These are phyloP conservation scores for Calliopsis andreniformis DNA, from an alignment of 1,140 invertebrate genomes.

Conservation along the genomic window DNA sequence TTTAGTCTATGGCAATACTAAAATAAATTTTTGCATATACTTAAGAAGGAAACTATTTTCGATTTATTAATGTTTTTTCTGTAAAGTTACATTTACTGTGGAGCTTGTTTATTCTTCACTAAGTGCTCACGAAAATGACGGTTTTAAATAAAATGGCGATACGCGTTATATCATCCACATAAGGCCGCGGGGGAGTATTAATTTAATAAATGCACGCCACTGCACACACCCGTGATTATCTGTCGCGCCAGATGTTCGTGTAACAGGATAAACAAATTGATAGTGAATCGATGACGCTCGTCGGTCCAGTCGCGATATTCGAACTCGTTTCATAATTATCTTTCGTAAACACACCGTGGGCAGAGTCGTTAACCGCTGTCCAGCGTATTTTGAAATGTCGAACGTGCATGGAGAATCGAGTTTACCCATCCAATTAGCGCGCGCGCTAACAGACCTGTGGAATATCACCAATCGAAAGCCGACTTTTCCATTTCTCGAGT, in stretches of 20 bases:
- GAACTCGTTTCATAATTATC: not conserved
- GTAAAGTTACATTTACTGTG: too few relatives aligned
- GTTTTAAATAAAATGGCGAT: not conserved
- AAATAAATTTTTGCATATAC: too few relatives aligned
- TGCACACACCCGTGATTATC: not conserved
- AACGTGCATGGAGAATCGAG: not conserved
- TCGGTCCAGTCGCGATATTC: not conserved
- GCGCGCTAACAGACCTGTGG: not conserved
- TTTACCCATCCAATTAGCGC: not conserved
- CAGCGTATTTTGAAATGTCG: not conserved
- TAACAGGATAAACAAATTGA: not conserved
- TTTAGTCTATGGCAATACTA: too few relatives aligned
- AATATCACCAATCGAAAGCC: constrained; percentile 24
- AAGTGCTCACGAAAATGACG: too few relatives aligned
- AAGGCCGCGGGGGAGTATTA: not conserved
- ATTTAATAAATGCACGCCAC: not conserved
- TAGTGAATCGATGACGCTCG: not conserved
- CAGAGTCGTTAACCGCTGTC: not conserved
- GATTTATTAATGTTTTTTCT: too few relatives aligned
- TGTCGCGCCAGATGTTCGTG: not conserved
- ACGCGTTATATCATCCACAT: not conserved
- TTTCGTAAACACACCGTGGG: not conserved
- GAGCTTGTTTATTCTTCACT: too few relatives aligned
- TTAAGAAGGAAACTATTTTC: too few relatives aligned
- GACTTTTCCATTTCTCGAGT: not conserved